Evolutionary conservation across 2,113 vertebrate species (phyloP).

Genomic region (Rafetus swinhoei): DNA sequence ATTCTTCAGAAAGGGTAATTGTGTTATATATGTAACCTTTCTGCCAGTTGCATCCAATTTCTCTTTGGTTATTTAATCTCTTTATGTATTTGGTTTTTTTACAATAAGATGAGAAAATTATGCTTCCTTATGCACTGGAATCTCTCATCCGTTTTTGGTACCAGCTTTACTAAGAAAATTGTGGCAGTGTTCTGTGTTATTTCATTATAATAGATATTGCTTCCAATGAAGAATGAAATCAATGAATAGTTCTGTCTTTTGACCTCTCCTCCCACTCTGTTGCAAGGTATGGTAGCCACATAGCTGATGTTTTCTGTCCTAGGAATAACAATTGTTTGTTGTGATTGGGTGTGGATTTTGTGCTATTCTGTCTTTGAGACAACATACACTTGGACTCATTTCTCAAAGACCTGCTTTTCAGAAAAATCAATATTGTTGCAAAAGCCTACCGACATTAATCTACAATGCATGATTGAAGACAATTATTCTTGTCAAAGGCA

Average conservation of each 20-base stretch:
- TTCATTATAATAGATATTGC: background rate
- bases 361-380: background rate
- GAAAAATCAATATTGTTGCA: background rate
- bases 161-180: background rate
- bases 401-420: background rate
- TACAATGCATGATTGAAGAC: rapidly evolving
- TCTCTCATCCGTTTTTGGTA: background rate
- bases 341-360: background rate
- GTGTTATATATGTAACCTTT: too few relatives aligned
- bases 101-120: background rate
- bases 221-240: background rate
- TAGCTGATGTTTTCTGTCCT: background rate
- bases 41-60: background rate
- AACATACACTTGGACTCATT: background rate
- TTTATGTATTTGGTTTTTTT: background rate
- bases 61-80: background rate
- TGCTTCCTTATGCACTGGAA: background rate
- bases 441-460: background rate
- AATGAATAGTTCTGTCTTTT: background rate
- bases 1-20: too few relatives aligned
- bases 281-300: background rate
- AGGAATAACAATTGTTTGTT: background rate
- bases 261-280: background rate
- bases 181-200: background rate
- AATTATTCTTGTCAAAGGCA: background rate